Percentiles rank a stretch among this genome's conserved stretches.
Evolutionary conservation across 2,888 invertebrate species (phyloP).

Genomic region (Ophion ellenae): DNA sequence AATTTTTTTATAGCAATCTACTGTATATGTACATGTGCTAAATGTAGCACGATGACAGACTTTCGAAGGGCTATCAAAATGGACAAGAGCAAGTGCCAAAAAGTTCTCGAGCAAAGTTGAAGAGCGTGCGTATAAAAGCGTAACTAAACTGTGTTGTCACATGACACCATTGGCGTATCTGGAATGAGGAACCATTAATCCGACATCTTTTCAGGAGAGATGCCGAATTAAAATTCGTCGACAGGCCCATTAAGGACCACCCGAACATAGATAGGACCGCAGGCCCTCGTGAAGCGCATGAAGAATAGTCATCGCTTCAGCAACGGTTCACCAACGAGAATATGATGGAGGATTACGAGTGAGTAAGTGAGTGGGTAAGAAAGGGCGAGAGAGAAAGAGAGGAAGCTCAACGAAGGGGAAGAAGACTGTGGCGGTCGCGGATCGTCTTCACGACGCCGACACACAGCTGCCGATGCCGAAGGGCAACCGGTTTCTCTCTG

Average conservation of each 20-base stretch:
- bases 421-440: conserved; percentile 50
- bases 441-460: conserved; percentile 56
- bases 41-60: no score
- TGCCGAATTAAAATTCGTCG: not conserved
- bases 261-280: conserved; percentile 41
- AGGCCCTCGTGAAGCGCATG: conserved; percentile 55
- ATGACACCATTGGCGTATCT: not conserved
- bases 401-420: conserved; percentile 38
- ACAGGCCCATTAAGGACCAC: not conserved
- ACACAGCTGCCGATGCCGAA: conserved; percentile 61
- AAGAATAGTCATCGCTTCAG: conserved; percentile 40
- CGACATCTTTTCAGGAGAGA: not conserved
- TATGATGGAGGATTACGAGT: conserved; percentile 25
- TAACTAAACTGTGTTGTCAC: not conserved
- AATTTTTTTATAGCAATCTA: no score
- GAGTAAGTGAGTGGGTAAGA: conserved; percentile 4
- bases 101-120: not conserved
- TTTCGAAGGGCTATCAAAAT: no score
- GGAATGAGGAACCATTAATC: not conserved
- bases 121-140: not conserved
- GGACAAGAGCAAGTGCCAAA: not conserved
- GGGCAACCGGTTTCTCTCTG: conserved; percentile 64
- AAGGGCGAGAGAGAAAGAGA: conserved; percentile 53
- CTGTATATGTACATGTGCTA: no score
- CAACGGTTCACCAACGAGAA: conserved; percentile 27